These are phyloP conservation scores for Origma solitaria DNA, from an alignment of 2,113 vertebrate genomes.

Conservation along the genomic window DNA sequence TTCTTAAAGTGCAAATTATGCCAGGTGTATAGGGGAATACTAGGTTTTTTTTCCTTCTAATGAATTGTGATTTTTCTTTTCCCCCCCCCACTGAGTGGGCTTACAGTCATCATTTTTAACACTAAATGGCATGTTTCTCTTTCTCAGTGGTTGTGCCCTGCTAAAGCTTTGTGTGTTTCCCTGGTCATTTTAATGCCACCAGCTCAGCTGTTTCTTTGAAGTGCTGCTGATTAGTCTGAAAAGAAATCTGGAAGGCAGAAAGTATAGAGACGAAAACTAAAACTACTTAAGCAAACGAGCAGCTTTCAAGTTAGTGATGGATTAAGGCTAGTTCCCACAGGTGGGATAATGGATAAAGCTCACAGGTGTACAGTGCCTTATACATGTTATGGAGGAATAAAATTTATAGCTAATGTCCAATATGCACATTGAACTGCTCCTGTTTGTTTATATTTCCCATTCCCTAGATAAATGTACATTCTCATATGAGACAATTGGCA, in stretches of 20 bases:
- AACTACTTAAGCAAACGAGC: neutral
- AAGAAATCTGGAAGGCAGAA: constrained; percentile 19
- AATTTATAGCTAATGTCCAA: neutral
- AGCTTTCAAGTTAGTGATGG: neutral
- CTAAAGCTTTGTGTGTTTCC: constrained; percentile 30
- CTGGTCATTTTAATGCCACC: constrained; percentile 44
- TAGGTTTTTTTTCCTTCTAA: neutral
- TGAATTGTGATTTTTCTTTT: neutral
- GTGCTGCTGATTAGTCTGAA: constrained; percentile 21
- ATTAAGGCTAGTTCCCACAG: neutral
- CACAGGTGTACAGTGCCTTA: neutral
- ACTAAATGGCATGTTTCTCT: constrained; percentile 6
- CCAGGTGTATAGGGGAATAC: neutral
- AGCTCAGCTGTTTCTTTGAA: constrained; percentile 40
- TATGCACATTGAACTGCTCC: neutral
- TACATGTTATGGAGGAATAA: neutral
- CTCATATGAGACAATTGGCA: neutral
- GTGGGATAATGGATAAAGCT: neutral
- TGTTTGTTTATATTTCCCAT: neutral
- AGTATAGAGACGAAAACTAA: neutral
- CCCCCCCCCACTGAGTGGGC: neutral
- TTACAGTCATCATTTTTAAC: constrained; percentile 24
- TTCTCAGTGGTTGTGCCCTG: neutral
- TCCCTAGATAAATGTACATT: neutral
- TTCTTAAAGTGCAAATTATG: neutral